Base-by-base conservation (phyloP, 1,140 invertebrate species). In the Probaryconus sp. region DNA sequence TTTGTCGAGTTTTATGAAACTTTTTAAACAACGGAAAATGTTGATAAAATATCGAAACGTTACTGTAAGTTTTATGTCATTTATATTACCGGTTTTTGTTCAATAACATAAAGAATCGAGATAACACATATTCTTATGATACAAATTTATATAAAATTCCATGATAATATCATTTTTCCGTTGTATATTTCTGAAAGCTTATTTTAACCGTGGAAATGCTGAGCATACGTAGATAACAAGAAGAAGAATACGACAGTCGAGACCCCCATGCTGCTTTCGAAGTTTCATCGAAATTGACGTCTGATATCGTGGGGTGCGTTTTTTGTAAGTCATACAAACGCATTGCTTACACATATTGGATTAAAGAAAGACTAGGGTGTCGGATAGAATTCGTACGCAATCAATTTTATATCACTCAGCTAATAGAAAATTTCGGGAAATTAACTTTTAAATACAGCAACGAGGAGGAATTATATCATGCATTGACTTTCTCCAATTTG, bases 241-340 rank as follows among this genome's bases (percentile, higher is more conserved):
- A 30, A 50, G 18, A 26, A 60, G 42, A 47, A 68, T 51, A 51
- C 21, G 53, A 45, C 47, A 53, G 38, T 14, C 35, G 24, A 5
- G 37, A 58, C 35, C 64, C 64, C 37, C 37, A 24, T 26, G 55
- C 45, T 47, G 64, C 45, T 68, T 68, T 58, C 53, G 37, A 68
- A 58, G 45, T 60, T 50, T 68, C 53, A 68, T 68, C 53, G 37
- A 37, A 69, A 69, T 61, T 61, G 65, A 69, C 55, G 35, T 67
- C 51, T 67, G 51, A 67, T 58, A 58, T 33, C 28, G 24, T 31
- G 28, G 53, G 64, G 43, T 20, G 50, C 64, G 16, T 38, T 65
- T 56, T 58, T 68, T 51, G 31, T 45, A 30, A 65, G 24, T 30
- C 50, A 40, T 21, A 65, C 40, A 65, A 68, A 55, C 26, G 43